Percentiles rank a stretch among this genome's conserved stretches.
These are phyloP conservation scores for Drosophila biarmipes DNA, from an alignment of 1,140 invertebrate genomes.

Conservation along the genomic window DNA sequence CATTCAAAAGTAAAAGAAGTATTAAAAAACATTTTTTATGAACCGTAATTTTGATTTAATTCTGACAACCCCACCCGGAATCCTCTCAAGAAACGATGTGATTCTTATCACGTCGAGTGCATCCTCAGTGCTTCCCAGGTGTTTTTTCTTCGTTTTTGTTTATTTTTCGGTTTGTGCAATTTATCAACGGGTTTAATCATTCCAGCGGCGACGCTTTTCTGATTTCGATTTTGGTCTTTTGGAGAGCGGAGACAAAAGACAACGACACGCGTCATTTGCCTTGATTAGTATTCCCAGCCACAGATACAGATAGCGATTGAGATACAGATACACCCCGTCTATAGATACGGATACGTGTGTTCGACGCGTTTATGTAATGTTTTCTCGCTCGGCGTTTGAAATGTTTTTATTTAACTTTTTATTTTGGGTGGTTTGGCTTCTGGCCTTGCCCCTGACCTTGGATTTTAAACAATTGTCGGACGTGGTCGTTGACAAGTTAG, in stretches of 20 bases:
- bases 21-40: too few relatives aligned
- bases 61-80: conserved; percentile 4
- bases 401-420: conserved; percentile 19
- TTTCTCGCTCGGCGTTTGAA: conserved; percentile 19
- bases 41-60: too few relatives aligned
- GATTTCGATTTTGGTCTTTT: conserved; percentile 35
- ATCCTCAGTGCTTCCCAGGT: conserved; percentile 20
- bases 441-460: conserved; percentile 46
- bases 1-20: too few relatives aligned
- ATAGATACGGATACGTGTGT: conserved; percentile 32
- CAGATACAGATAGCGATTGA: conserved; percentile 20
- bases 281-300: conserved; percentile 61
- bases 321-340: conserved; percentile 15
- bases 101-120: conserved; percentile 54
- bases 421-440: conserved; percentile 13
- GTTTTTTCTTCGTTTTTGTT: background rate
- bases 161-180: conserved; percentile 8
- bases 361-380: conserved; percentile 26
- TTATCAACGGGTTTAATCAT: conserved; percentile 35
- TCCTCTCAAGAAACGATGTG: conserved; percentile 1
- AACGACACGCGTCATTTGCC: conserved; percentile 71
- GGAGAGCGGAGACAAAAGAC: conserved; percentile 44
- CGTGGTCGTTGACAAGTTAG: conserved; percentile 43
- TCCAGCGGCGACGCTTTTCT: conserved; percentile 13
- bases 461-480: conserved; percentile 19